phyloP scores from a whole-genome alignment of 2,888 invertebrate species.

The Tridacna crocea region DNA sequence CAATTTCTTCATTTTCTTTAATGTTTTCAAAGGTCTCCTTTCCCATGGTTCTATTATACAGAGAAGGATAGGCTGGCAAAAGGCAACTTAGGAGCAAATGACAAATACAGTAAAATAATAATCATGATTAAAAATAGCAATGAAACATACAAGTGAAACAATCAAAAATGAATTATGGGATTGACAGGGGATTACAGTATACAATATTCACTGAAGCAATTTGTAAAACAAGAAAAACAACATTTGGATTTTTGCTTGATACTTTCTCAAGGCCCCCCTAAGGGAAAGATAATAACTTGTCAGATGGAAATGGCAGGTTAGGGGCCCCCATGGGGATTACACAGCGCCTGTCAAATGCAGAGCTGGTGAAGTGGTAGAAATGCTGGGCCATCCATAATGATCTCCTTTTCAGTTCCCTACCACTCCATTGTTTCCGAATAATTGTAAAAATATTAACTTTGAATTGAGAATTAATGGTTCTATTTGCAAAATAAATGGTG shows the following conservation, averaged over 20 bases:
- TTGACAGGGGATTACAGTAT: not conserved
- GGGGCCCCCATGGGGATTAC: conserved; percentile 53
- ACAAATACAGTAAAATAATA: no score
- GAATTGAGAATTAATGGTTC: conserved; percentile 25
- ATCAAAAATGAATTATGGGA: not conserved
- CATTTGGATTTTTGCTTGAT: conserved; percentile 36
- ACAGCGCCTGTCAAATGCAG: conserved; percentile 49
- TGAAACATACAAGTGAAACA: not conserved
- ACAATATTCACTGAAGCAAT: not conserved
- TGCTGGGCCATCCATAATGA: conserved; percentile 26
- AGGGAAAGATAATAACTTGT: conserved; percentile 56
- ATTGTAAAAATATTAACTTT: conserved; percentile 36
- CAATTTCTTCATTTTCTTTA: no score
- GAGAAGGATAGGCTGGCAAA: no score
- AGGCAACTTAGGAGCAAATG: no score
- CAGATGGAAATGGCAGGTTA: conserved; percentile 57
- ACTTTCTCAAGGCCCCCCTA: conserved; percentile 50
- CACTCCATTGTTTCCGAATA: conserved; percentile 38
- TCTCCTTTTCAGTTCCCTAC: not conserved
- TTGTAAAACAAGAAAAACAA: conserved; percentile 14
- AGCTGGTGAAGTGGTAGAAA: conserved; percentile 13
- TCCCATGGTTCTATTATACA: no score
- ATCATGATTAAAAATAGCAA: no score
- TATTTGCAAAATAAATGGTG: conserved; percentile 4
- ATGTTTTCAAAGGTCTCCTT: no score